Conservation (phyloP, 2,113 vertebrate genomes). For the Bufo gargarizans region DNA sequence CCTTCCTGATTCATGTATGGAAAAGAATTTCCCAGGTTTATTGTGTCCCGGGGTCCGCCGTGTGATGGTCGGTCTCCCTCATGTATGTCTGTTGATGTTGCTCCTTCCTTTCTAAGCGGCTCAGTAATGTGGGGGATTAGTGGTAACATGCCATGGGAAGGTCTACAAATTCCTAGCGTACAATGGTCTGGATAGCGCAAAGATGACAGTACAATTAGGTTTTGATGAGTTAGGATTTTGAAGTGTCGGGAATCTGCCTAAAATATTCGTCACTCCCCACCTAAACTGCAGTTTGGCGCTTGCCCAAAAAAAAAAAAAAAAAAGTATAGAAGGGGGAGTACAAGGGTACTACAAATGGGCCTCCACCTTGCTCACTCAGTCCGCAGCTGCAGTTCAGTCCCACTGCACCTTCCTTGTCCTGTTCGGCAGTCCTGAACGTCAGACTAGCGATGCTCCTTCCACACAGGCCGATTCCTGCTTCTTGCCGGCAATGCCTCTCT, state of each 20-base stretch:
- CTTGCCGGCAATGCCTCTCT: no score
- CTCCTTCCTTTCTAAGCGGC: background rate
- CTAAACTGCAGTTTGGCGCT: no score
- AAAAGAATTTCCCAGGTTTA: background rate
- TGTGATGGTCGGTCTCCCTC: background rate
- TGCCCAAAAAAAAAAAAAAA: no score
- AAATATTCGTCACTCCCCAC: background rate
- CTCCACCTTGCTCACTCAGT: no score
- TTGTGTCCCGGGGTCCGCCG: background rate
- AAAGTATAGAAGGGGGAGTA: no score
- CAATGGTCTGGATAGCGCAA: background rate
- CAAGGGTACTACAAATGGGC: no score
- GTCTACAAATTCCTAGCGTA: background rate
- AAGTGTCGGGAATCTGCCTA: background rate
- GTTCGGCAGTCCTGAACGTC: no score
- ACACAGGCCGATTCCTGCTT: no score
- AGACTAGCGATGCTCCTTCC: no score
- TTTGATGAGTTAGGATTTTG: background rate
- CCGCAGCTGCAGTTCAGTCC: no score
- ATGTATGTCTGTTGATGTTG: background rate
- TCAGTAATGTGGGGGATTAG: background rate
- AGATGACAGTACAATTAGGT: background rate
- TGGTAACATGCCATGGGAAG: slow-evolving; percentile 6
- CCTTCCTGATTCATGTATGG: background rate
- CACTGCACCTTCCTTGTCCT: no score